phyloP scores from a whole-genome alignment of 2,888 invertebrate species.

The Pedicia rivosa region DNA sequence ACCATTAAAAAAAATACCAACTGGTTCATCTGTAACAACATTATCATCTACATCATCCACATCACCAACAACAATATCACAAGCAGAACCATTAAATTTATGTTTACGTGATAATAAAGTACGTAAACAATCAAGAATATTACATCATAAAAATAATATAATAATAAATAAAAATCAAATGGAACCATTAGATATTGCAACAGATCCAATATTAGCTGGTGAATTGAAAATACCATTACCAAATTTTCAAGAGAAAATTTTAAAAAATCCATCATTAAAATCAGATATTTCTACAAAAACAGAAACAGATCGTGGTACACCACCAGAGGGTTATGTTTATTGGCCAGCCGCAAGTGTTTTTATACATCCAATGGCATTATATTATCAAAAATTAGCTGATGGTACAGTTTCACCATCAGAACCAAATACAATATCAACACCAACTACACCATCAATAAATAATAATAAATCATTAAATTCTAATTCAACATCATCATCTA shows the following conservation, averaged over 20 bases:
- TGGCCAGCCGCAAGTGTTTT: slow-evolving; percentile 57
- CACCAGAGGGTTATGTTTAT: slow-evolving; percentile 40
- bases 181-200: slow-evolving; percentile 1
- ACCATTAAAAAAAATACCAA: slow-evolving; percentile 19
- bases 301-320: slow-evolving; percentile 27
- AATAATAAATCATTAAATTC: not conserved
- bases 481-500: not conserved
- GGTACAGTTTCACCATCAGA: slow-evolving; percentile 19
- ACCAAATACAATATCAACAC: slow-evolving; percentile 3
- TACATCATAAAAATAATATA: not conserved
- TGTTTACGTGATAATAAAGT: slow-evolving; percentile 52
- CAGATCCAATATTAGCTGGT: slow-evolving; percentile 16
- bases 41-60: too few species aligned
- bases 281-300: slow-evolving; percentile 27
- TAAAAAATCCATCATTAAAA: slow-evolving; percentile 27
- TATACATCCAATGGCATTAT: slow-evolving; percentile 59
- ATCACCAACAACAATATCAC: too few species aligned
- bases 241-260: slow-evolving; percentile 26
- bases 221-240: slow-evolving; percentile 33
- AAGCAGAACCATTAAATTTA: slow-evolving; percentile 67
- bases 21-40: too few species aligned
- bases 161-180: not conserved
- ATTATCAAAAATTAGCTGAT: slow-evolving; percentile 58
- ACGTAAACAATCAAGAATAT: not conserved
- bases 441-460: not conserved